Evolutionary conservation across 1,140 invertebrate genomes (phyloP).

Genomic region (Brachionus koreanus): DNA sequence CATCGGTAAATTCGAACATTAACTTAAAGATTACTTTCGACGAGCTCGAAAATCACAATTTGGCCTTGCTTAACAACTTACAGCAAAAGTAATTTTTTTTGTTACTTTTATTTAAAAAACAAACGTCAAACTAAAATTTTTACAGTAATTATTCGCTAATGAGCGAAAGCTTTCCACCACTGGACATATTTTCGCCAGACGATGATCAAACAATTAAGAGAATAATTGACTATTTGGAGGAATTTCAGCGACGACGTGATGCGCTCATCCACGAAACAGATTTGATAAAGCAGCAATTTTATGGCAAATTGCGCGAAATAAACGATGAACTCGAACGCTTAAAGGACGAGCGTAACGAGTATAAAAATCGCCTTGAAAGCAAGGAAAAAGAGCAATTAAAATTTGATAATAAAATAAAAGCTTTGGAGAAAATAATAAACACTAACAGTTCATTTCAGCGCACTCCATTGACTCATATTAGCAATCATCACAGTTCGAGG

Average conservation of each 20-base stretch:
- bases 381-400: constrained; percentile 36
- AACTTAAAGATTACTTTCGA: constrained; percentile 39
- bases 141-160: constrained; percentile 36
- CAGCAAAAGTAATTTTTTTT: constrained; percentile 28
- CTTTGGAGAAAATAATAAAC: constrained; percentile 41
- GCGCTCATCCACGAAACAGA: constrained; percentile 42
- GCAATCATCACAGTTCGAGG: background rate
- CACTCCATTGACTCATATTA: background rate
- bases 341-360: background rate
- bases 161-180: constrained; percentile 39
- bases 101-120: background rate
- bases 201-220: constrained; percentile 19
- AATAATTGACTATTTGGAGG: constrained; percentile 37
- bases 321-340: background rate
- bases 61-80: constrained; percentile 19
- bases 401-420: constrained; percentile 36
- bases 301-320: constrained; percentile 14
- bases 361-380: background rate
- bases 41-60: constrained; percentile 14
- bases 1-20: constrained; percentile 19
- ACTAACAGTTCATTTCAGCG: background rate
- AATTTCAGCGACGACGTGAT: constrained; percentile 24
- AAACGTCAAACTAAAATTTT: background rate
- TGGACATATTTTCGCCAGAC: constrained; percentile 43
- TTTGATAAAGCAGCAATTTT: constrained; percentile 33